Evolutionary conservation across 2,113 vertebrate genomes (phyloP), one percentile per base, ranked within the genome.

Genomic region (Sporophila hypoxantha): DNA sequence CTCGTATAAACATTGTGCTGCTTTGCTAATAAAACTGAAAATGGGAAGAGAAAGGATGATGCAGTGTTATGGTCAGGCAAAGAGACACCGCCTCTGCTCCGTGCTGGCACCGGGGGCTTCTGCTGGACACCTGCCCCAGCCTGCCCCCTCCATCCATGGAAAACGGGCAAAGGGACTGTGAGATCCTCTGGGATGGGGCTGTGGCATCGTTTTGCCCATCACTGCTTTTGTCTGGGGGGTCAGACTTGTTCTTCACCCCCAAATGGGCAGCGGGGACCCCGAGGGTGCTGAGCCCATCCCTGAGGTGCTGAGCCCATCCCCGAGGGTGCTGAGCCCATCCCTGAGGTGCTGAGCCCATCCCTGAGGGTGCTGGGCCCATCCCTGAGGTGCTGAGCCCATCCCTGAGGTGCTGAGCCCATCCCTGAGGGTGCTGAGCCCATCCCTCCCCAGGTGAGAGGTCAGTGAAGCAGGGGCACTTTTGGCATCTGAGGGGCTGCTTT

Each of bases 1-100:
- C 98, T 98, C 98, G 98, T 98, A 99, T 99, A 99, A 99, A 99
- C 98, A 99, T 98, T 98, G 97, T 97, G 97, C 97, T 97, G 97
- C 97, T 97, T 97, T 97, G 97, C 98, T 99, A 99, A 99, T 99
- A 99, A 98, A 99, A 98, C 97, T 86, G 97, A 97, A 97, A 98
- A 98, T 96, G 89, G 98, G 98, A 97, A 98, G 96, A 97, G 97
- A 98, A 98, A 97, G 97, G 95, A 97, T 98, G 98, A 99, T 98
- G 96, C 98, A 98, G 98, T 97, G 97, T 95, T 88, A 91, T 89
- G 96, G 97, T 96, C 97, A 96, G 96, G 98, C 98, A 98, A 97
- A 98, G 98, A 98, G 98, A 98, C 98, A 98, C 96, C 67, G 93
- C 93, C 96, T 97, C 96, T 76, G 87, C 97, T 97, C 97, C 67